Conservation (phyloP, 2,113 vertebrate species). For the Barnardius zonarius region DNA sequence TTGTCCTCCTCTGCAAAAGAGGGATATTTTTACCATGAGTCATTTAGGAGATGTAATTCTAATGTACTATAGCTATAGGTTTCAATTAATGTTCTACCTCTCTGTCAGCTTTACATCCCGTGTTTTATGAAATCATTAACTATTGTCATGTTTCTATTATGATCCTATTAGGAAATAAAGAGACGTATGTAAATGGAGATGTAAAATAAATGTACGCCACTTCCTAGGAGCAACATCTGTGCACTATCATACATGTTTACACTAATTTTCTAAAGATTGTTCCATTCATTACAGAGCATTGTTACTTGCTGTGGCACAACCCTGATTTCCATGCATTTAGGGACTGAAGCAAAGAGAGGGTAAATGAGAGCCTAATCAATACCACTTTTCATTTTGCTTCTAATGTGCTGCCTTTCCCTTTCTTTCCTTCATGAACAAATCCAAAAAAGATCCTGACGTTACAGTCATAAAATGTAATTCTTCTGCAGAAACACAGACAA, state of each 20-base stretch:
- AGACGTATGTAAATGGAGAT: conserved; percentile 85
- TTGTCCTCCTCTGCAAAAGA: conserved; percentile 64
- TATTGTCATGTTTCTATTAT: conserved; percentile 90
- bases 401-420: conserved; percentile 88
- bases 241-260: conserved; percentile 86
- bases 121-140: conserved; percentile 90
- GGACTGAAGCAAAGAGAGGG: conserved; percentile 91
- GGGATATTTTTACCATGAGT: conserved; percentile 81
- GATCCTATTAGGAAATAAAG: conserved; percentile 87
- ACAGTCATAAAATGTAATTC: conserved; percentile 96
- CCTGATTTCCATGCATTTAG: conserved; percentile 97
- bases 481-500: conserved; percentile 94
- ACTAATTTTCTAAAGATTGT: conserved; percentile 94
- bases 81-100: conserved; percentile 78
- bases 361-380: conserved; percentile 99
- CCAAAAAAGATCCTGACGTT: conserved; percentile 91
- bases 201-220: conserved; percentile 83
- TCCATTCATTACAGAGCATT: conserved; percentile 96
- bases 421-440: conserved; percentile 84
- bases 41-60: conserved; percentile 85
- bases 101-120: conserved; percentile 76
- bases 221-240: conserved; percentile 89
- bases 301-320: conserved; percentile 89
- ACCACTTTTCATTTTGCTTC: conserved; percentile 98
- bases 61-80: conserved; percentile 80